Base-by-base conservation (phyloP, 2,797 vertebrate genomes). In the Gorsachius magnificus region DNA sequence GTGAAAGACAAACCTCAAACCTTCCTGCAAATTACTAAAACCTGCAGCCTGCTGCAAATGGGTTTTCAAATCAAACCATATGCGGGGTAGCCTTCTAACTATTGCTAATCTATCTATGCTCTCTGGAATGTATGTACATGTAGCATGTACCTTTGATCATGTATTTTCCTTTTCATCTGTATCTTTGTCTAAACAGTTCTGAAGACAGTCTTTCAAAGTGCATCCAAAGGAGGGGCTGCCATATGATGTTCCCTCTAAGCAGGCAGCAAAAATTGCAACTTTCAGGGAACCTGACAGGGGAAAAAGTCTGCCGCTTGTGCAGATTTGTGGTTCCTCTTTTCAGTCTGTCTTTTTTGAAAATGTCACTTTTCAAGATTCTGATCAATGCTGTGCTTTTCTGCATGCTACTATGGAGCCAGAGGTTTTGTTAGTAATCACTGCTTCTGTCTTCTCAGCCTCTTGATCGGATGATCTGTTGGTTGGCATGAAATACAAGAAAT, bases 21-120 rank as follows among this genome's bases (percentile, higher is more conserved):
- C 38, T 83, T 87, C 35, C 11, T 48, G 18, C 48, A 83, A 41
- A 48, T 65, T 41, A n/a, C 18, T 48, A 31, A 58, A 80, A 71
- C 4, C 71, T 77, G 13, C 7, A 74, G 24, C 24, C 25, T 92
- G 10, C 24, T 68, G 28, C n/a, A 83, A 53, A 29, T 65, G 25
- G 56, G 21, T 78, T 90, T 95, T 92, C 69, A 82, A 72, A 74
- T 85, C 33, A 64, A 74, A 63, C 33, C 24, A 4, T n/a, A 11
- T 21, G 14, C 5, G 9, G 57, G 10, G 6, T 63, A 74, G 13
- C 25, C 26, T 89, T 91, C 31, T 60, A 46, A 58, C 33, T 84
- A 1, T 33, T 78, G 12, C n/a, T 79, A 5, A 26, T 66, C 31
- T 74, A 1, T 38, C 21, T 60, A 0, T 57, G 2, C 8, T 66